Conservation (phyloP, 2,888 invertebrate species). For the Mimachlamys varia region DNA sequence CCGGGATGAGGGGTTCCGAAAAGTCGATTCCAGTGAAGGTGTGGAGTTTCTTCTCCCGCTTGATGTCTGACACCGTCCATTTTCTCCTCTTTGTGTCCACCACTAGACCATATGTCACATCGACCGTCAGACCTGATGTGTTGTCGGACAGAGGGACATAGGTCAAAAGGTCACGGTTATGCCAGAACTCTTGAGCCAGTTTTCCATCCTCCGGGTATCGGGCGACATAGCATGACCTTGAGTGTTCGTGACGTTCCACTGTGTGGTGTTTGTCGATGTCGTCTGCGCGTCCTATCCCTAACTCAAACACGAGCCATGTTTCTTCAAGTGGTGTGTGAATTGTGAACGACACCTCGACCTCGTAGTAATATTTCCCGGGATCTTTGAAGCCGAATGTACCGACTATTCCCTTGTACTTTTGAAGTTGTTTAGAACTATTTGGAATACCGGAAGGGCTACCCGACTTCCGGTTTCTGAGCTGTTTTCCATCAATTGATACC, state of each 20-base stretch:
- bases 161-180: constrained; percentile 63
- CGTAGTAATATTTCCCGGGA: constrained; percentile 61
- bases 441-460: constrained; percentile 52
- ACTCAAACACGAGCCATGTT: constrained; percentile 67
- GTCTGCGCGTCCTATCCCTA: constrained; percentile 62
- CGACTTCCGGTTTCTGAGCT: constrained; percentile 61
- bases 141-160: constrained; percentile 62
- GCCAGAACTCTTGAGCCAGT: constrained; percentile 66
- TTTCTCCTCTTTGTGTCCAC: constrained; percentile 61
- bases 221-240: constrained; percentile 65
- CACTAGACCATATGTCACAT: constrained; percentile 63
- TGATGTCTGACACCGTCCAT: constrained; percentile 63
- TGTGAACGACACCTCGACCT: constrained; percentile 63
- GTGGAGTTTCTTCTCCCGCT: constrained; percentile 61
- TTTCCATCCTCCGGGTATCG: constrained; percentile 66
- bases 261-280: constrained; percentile 67
- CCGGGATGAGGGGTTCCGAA: constrained; percentile 61
- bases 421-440: constrained; percentile 36
- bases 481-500: constrained; percentile 60
- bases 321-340: constrained; percentile 65
- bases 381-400: constrained; percentile 61
- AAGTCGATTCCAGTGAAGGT: constrained; percentile 62
- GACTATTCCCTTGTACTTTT: constrained; percentile 65
- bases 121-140: constrained; percentile 58
- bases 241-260: constrained; percentile 64